Conservation (phyloP, 2,888 invertebrate species). For the Hyles lineata region DNA sequence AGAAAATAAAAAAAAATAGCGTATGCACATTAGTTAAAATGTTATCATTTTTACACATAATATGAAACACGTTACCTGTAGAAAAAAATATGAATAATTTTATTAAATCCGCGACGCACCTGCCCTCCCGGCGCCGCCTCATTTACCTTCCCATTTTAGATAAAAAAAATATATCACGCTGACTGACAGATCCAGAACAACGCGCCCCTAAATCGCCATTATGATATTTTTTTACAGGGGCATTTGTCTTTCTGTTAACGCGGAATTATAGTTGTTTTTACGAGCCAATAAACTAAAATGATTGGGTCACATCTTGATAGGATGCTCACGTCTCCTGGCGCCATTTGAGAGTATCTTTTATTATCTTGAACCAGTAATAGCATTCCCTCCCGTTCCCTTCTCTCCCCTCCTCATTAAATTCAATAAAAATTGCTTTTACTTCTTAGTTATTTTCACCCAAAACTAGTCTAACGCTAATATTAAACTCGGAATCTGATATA, state of each 20-base stretch:
- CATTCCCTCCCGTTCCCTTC: slow-evolving; percentile 40
- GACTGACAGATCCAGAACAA: slow-evolving; percentile 13
- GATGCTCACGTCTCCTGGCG: slow-evolving; percentile 29
- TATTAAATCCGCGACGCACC: slow-evolving; percentile 7
- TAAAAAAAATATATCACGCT: slow-evolving; percentile 21
- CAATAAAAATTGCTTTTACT: too few species aligned
- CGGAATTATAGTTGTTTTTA: slow-evolving; percentile 4
- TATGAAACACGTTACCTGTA: background rate
- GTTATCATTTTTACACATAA: background rate
- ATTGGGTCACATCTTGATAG: background rate
- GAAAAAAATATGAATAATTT: background rate
- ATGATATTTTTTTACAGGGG: background rate
- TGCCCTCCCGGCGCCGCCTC: slow-evolving; percentile 5
- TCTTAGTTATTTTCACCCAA: too few species aligned
- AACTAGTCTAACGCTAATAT: too few species aligned
- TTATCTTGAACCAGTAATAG: slow-evolving; percentile 58
- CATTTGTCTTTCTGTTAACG: slow-evolving; percentile 13
- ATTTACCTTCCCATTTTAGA: slow-evolving; percentile 17
- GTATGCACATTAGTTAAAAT: too few species aligned
- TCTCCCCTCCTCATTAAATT: slow-evolving; percentile 46
- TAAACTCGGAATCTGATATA: too few species aligned
- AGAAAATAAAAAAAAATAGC: too few species aligned
- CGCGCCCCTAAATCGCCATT: slow-evolving; percentile 10
- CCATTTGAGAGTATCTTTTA: slow-evolving; percentile 51
- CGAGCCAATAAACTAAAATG: background rate